Base-by-base conservation (phyloP, 2,797 vertebrate species). In the Pipistrellus kuhlii region DNA sequence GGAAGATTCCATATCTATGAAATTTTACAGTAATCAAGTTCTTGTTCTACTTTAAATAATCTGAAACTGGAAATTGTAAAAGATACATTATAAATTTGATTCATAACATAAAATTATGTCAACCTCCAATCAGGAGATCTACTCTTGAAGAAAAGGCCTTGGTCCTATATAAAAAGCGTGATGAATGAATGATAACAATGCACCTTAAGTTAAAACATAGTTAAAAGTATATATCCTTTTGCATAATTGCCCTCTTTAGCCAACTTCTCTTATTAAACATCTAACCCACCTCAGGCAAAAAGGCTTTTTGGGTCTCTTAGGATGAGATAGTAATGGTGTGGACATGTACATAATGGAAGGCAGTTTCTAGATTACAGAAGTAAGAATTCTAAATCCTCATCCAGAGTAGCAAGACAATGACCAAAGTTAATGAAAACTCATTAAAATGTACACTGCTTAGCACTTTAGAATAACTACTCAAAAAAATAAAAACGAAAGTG, bases 191-290 rank as follows among this genome's bases (percentile, higher is more conserved):
- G 15, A 32, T 78, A 95, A 62, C 68, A 77, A 90, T 46, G 62
- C 55, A 69, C 32, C 90, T 68, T 80, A 93, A 66, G 72, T 90
- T 94, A 90, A 95, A 93, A 96, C 32, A 68, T 81, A 90, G 53
- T 94, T 93, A 81, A 90, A 78, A 76, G 32, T 53, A 51, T 41
- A 72, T 57, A 20, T 46, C 46, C 73, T 95, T 87, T 87, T 81
- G 57, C 84, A 46, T 93, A 84, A 95, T 92, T 85, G 41, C 25
- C 10, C 41, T 72, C 23, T 88, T 81, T 69, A 88, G 80, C 51
- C 23, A 80, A 62, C 25, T 90, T 77, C 59, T 76, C 55, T 76
- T 94, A 17, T 92, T 89, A 90, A 72, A 64, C 69, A 90, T 62
- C 15, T 23, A 53, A n/a, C 32, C 7, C 23, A 71, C 15, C 35